These are phyloP conservation scores for Patella vulgata DNA, from an alignment of 1,140 invertebrate genomes.

Conservation along the genomic window DNA sequence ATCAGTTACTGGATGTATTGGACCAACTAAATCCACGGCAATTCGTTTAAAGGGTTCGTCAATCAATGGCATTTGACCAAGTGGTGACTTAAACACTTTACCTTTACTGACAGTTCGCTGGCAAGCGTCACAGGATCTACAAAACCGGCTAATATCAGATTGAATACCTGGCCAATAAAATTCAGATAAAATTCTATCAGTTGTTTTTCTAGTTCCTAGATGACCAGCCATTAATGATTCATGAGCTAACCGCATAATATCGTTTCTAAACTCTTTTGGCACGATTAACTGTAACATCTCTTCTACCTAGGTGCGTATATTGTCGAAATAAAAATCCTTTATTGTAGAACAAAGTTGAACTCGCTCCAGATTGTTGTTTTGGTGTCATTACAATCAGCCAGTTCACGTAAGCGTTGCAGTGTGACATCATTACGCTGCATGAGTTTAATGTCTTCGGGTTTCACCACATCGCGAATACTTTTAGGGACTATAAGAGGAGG, in stretches of 20 bases:
- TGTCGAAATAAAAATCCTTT: too few relatives aligned
- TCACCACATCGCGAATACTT: too few relatives aligned
- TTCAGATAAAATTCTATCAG: conserved; percentile 10
- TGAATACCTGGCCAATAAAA: conserved; percentile 33
- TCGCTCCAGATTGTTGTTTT: too few relatives aligned
- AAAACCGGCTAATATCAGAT: conserved; percentile 13
- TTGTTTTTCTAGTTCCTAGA: conserved; percentile 19
- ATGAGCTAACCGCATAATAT: conserved; percentile 14
- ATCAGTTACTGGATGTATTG: conserved; percentile 20
- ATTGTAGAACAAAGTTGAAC: too few relatives aligned
- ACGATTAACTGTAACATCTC: conserved; percentile 14
- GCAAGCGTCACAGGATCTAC: conserved; percentile 28
- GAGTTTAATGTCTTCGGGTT: too few relatives aligned
- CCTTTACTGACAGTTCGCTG: conserved; percentile 24
- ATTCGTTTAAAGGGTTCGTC: conserved; percentile 23
- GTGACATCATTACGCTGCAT: too few relatives aligned
- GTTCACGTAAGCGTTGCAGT: too few relatives aligned
- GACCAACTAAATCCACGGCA: conserved; percentile 35
- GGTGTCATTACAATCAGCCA: too few relatives aligned
- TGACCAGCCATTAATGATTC: conserved; percentile 18
- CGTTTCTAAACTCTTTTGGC: conserved; percentile 6
- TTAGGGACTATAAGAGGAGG: too few relatives aligned
- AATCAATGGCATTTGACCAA: conserved; percentile 23
- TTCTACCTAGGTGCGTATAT: too few relatives aligned
- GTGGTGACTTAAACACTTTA: conserved; percentile 6